Evolutionary conservation across 2,888 invertebrate genomes (phyloP), one percentile per base, ranked within the genome.

Genomic region (Pemphredon lugubris): DNA sequence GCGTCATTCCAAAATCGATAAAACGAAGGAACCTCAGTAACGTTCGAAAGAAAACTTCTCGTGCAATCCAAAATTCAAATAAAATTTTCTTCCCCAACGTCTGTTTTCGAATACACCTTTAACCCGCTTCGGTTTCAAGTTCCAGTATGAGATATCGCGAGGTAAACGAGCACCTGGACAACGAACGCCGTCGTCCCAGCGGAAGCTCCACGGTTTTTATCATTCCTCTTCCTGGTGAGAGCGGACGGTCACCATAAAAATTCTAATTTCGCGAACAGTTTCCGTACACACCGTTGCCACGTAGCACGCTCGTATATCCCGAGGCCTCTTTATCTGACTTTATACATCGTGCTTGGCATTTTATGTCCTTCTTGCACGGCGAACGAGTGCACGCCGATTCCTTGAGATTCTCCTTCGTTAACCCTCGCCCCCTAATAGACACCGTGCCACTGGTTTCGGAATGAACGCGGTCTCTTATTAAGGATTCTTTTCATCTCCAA

Each of bases 211-310:
- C 64, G 60, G 54, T 44, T 69, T 75, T 75, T 66, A 70, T 70
- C 66, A 61, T 70, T 70, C 75, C 61, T 70, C 58, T 51, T 61
- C 53, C 50, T 9, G 37, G 32, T 32, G 37, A 34, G 55, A 47
- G 42, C 51, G 47, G 60, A 58, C 61, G 72, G 67, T 65, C 51
- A 51, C 54, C 72, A 68, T 76, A 76, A 76, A 75, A 75, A 76
- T 76, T 76, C 74, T 76, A 76, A 76, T 76, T 76, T 75, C 65
- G 75, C 67, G 47, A 63, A 59, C 75, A 51, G 44, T 64, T 59
- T 65, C 65, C 61, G 37, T 47, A 16, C n/a, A 53, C 40, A 42
- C 54, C 44, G 37, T 39, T 16, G 30, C 39, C 21, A 34, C 54
- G 53, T 54, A 42, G 54, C 20, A 16, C 44, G 58, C 65, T 54